Evolutionary conservation across 2,113 vertebrate species (phyloP).

Genomic region (Parus major): DNA sequence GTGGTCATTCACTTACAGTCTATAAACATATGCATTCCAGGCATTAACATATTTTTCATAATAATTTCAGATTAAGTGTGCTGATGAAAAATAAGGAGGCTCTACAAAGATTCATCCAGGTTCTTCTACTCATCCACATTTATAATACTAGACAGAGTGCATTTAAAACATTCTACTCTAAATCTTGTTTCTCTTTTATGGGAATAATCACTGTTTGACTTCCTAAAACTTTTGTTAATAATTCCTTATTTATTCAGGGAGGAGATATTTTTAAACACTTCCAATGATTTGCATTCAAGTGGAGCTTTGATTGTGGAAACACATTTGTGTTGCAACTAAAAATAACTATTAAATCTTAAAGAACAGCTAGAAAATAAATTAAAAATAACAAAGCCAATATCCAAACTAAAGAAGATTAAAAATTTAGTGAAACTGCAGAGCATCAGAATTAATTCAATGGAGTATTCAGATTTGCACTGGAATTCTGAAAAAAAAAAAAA

Average conservation of each 20-base stretch:
- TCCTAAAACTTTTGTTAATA: background rate
- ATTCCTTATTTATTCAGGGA: background rate
- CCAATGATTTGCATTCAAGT: background rate
- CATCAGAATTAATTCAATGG: background rate
- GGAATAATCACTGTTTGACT: background rate
- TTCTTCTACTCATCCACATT: background rate
- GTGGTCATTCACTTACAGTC: background rate
- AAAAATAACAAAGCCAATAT: background rate
- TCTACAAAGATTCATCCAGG: background rate
- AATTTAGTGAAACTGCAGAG: background rate
- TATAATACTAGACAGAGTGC: background rate
- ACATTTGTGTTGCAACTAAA: background rate
- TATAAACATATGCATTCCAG: background rate
- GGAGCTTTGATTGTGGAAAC: background rate
- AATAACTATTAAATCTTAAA: background rate
- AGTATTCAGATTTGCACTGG: background rate
- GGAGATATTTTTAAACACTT: background rate
- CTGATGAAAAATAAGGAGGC: background rate
- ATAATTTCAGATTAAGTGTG: background rate
- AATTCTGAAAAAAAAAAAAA: background rate
- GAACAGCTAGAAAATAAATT: background rate
- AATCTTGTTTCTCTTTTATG: background rate
- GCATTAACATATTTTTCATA: background rate
- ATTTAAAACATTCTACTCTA: background rate
- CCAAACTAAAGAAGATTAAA: background rate